Evolutionary conservation across 1,140 invertebrate species (phyloP), one percentile per base, ranked within the genome.

Genomic region (Eumaeus atala): DNA sequence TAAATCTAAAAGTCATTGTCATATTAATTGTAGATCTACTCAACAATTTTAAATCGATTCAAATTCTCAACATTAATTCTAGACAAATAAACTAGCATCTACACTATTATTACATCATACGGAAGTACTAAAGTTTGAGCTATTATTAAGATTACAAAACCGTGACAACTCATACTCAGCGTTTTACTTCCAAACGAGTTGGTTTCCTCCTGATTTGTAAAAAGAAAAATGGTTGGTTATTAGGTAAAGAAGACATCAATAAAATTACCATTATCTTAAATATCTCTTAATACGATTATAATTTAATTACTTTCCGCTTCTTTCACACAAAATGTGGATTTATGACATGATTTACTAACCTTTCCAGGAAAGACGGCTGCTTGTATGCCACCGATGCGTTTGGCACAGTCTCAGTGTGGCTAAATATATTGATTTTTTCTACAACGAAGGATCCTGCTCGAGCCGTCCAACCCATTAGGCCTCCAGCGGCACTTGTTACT

Each of bases 371-470:
- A 10, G 89, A 89, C 1, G 88, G 84, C 56, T 87, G 84, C 52
- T 87, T 87, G 47, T 77, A 74, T 1, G 71, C 77, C 56, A 81
- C 72, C 0, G 80, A 71, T 9, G 77, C 74, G 52, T 72, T 83
- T 33, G 80, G 82, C 17, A 84, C 78, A 52, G 72, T 81, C 56
- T 86, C 83, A 7, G 83, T 87, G 49, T 87, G 82, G 61, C 84
- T 87, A 51, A 87, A 87, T 28, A 87, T 87, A 59, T 84, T 91
- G 92, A 95, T 95, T 69, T 95, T 95, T 64, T 94, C 93, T 9
- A 92, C 92, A 2, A 95, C 93, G 72, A 92, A 95, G 49, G 90
- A 92, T 0, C 93, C 93, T 5, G 94, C 93, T 56, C 92, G 87
- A 11, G 92, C 91, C 1, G 94, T 94, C 93, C 94, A 95, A 0